Conservation (phyloP, 1,140 invertebrate genomes). For the Danaus plexippus region DNA sequence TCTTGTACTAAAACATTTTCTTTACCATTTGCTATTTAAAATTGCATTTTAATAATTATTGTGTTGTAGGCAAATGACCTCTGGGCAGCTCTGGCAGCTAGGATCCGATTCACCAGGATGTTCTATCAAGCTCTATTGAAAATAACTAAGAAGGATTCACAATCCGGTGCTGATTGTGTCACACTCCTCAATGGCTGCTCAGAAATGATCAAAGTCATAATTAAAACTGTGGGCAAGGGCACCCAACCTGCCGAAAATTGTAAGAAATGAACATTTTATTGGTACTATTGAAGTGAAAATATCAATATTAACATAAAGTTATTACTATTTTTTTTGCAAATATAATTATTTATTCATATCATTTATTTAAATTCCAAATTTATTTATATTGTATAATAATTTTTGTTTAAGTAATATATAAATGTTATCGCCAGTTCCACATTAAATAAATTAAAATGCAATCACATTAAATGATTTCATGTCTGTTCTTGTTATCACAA, state of each 20-base stretch:
- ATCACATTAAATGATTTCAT: no score
- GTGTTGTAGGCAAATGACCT: slow-evolving; percentile 46
- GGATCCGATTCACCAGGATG: slow-evolving; percentile 88
- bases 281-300: no score
- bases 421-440: no score
- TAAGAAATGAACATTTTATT: slow-evolving; percentile 53
- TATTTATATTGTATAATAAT: no score
- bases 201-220: slow-evolving; percentile 86
- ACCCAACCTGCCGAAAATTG: slow-evolving; percentile 80
- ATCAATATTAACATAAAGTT: no score
- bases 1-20: not conserved
- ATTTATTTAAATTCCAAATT: no score
- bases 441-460: no score
- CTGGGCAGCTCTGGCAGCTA: slow-evolving; percentile 80
- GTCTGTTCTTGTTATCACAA: not conserved
- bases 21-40: no score
- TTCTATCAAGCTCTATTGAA: slow-evolving; percentile 86
- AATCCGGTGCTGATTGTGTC: slow-evolving; percentile 61
- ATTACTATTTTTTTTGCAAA: no score
- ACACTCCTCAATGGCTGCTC: slow-evolving; percentile 76
- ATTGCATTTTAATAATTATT: no score
- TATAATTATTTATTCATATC: no score
- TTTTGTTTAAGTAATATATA: no score
- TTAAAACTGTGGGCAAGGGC: slow-evolving; percentile 82
- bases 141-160: slow-evolving; percentile 72